These are phyloP conservation scores for Epizoanthus ramosus DNA, from an alignment of 92 coral and sea anemone species.

Conservation along the genomic window DNA sequence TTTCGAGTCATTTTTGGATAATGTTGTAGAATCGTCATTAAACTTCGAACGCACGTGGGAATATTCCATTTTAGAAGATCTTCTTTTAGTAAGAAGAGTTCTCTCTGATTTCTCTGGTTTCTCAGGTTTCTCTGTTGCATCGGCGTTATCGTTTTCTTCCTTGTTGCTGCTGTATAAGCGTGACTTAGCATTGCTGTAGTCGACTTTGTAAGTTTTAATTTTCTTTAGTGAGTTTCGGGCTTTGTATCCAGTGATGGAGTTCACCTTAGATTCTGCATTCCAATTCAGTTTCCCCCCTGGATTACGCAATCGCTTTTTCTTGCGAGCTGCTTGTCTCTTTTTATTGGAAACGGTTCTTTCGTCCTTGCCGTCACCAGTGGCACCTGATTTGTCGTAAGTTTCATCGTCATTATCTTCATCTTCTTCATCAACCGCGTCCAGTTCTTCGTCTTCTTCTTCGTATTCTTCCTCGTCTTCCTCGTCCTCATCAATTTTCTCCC, in stretches of 20 bases:
- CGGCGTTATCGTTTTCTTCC: conserved; percentile 18
- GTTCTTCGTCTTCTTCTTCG: conserved; percentile 10
- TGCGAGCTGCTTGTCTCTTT: not conserved
- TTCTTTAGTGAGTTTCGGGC: conserved; percentile 47
- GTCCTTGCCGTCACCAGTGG: not conserved
- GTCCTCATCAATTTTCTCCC: not conserved
- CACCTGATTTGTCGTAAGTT: not conserved
- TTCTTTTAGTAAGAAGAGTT: conserved; percentile 1
- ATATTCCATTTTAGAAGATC: not conserved
- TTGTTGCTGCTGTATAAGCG: conserved; percentile 52
- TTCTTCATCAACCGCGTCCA: conserved; percentile 28
- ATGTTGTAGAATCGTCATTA: not conserved
- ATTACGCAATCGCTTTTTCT: not conserved
- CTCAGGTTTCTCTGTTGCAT: conserved; percentile 3
- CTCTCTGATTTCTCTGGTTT: conserved; percentile 10
- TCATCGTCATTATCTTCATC: not conserved
- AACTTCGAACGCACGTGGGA: conserved; percentile 9
- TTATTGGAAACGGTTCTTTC: not conserved
- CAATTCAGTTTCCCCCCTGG: conserved; percentile 74
- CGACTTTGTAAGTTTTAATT: conserved; percentile 69
- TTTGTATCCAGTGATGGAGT: conserved; percentile 54
- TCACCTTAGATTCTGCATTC: conserved; percentile 80
- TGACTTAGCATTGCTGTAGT: conserved; percentile 80
- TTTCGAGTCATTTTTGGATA: not conserved
- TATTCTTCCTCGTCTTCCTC: not conserved